Base-by-base conservation (phyloP, 2,888 invertebrate genomes). In the Idaea straminata region DNA sequence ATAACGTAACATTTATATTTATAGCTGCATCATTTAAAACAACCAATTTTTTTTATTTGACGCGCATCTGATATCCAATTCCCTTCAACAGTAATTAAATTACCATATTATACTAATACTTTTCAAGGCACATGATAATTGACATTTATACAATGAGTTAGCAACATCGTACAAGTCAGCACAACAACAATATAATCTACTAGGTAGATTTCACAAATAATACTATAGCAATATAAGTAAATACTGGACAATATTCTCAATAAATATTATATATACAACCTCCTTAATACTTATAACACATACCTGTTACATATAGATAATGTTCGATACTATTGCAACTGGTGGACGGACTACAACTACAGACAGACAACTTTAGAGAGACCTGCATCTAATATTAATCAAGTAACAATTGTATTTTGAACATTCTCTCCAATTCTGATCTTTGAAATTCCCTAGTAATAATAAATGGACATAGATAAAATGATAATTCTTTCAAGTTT, bases 391-490 rank as follows among this genome's bases (percentile, higher is more conserved):
- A 47, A 70, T 69, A 74, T 87, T 75, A 93, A 85, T 93, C 93
- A 65, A 93, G 84, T 69, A 93, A 78, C 74, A 93, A 81, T 76
- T 93, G 90, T 82, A 93, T 92, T 74, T 88, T 84, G 76, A 92
- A 93, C 86, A 93, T 85, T 80, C 89, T 89, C 72, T 92, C 89
- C 77, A 93, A 77, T 74, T 93, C 93, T 72, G 85, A 77, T 77
- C 89, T 85, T 74, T 91, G 89, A 69, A 93, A 93, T 72, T 88
- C 87, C 63, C 87, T 87, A 60, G 89, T 86, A 73, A 88, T 89
- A 58, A 93, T 91, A 72, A 93, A 93, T 61, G 93, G 93, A 71
- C 93, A 93, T 57, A 92, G 82, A 72, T 93, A 93, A 74, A 93
- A 93, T 66, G 93, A 93, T 58, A 93, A 77, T 73, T 93, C 93